Conservation (phyloP, 1,140 invertebrate species). For the Cataglyphis hispanica region DNA sequence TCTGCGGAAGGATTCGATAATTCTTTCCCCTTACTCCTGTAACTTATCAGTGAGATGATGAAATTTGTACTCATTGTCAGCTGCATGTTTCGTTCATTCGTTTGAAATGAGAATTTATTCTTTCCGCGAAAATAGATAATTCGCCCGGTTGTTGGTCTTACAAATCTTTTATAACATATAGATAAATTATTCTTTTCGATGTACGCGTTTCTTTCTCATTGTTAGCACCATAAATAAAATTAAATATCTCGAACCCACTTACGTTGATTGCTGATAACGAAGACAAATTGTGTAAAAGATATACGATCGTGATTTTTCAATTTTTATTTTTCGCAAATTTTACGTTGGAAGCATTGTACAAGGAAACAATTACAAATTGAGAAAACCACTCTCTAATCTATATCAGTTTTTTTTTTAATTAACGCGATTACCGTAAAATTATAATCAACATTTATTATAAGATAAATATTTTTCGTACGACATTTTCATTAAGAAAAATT, state of each 20-base stretch:
- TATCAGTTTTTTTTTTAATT: too few relatives aligned
- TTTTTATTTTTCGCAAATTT: neutral
- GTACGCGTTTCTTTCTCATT: neutral
- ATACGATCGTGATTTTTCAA: neutral
- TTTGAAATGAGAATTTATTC: neutral
- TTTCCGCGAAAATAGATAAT: neutral
- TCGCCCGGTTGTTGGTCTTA: neutral
- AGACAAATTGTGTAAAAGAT: neutral
- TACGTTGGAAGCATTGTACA: neutral
- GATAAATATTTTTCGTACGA: neutral
- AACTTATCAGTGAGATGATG: neutral
- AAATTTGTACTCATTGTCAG: neutral
- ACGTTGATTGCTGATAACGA: neutral
- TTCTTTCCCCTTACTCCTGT: too few relatives aligned
- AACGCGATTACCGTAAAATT: too few relatives aligned
- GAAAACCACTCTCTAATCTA: neutral
- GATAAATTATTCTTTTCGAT: slow-evolving; percentile 2
- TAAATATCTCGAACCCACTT: neutral
- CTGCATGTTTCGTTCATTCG: neutral
- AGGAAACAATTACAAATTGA: neutral
- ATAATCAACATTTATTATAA: too few relatives aligned
- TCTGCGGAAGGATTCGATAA: neutral
- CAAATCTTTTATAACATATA: neutral
- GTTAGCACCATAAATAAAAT: neutral
- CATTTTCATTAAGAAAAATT: neutral